Evolutionary conservation across 2,888 invertebrate species (phyloP).

Genomic region (Drosophila silvestris): DNA sequence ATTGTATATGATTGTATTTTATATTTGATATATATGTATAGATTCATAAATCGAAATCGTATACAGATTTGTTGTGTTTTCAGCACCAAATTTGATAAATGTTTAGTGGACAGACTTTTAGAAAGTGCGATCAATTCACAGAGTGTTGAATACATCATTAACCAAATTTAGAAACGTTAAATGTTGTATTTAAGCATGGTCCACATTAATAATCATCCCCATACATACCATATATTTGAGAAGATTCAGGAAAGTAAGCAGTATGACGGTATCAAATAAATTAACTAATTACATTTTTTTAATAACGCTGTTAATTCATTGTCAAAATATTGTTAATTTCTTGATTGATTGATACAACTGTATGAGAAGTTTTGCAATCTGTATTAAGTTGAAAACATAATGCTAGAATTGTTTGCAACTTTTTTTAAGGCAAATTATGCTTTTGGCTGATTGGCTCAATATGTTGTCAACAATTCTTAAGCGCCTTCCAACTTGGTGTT

Average conservation of each 20-base stretch:
- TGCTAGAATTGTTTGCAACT: neutral
- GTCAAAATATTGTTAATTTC: neutral
- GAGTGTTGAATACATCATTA: slow-evolving; percentile 9
- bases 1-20: slow-evolving; percentile 52
- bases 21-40: slow-evolving; percentile 37
- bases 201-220: slow-evolving; percentile 20
- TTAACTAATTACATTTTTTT: slow-evolving; percentile 48
- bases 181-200: slow-evolving; percentile 17
- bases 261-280: slow-evolving; percentile 58
- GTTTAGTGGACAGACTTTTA: slow-evolving; percentile 48
- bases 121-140: slow-evolving; percentile 51
- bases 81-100: slow-evolving; percentile 58
- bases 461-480: neutral
- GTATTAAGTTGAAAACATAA: neutral
- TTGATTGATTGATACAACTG: neutral
- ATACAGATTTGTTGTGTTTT: slow-evolving; percentile 53
- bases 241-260: slow-evolving; percentile 19
- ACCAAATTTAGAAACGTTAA: slow-evolving; percentile 3
- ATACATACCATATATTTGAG: slow-evolving; percentile 35
- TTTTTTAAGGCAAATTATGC: neutral
- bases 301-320: slow-evolving; percentile 1
- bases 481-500: neutral
- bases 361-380: neutral
- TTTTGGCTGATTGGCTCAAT: neutral
- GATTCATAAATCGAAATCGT: slow-evolving; percentile 33